A percentile compares a stretch with the other conserved stretches of the same genome.
These are phyloP conservation scores for Parascotia fuliginaria DNA, from an alignment of 2,888 invertebrate species.

Conservation along the genomic window DNA sequence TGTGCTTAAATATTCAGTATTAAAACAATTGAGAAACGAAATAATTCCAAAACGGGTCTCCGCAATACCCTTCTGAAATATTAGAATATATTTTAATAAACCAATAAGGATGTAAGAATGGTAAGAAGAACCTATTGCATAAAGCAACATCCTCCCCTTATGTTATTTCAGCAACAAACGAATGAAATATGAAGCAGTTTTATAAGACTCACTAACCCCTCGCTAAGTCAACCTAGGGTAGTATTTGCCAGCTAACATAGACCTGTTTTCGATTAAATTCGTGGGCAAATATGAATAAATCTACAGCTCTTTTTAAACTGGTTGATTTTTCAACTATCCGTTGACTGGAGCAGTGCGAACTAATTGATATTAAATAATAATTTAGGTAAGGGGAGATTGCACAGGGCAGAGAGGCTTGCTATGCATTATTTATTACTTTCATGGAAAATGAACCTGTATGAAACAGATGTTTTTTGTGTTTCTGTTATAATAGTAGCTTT, in stretches of 20 bases:
- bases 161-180: constrained; percentile 45
- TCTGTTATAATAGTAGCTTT: constrained; percentile 19
- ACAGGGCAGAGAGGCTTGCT: constrained; percentile 27
- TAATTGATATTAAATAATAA: constrained; percentile 73
- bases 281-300: constrained; percentile 3
- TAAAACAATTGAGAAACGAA: too few relatives aligned
- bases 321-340: constrained; percentile 40
- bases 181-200: constrained; percentile 55
- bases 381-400: constrained; percentile 52
- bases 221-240: constrained; percentile 31
- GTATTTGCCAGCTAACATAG: constrained; percentile 33
- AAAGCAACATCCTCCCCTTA: constrained; percentile 40
- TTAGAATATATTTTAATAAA: constrained; percentile 2
- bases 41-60: too few relatives aligned
- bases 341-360: constrained; percentile 41
- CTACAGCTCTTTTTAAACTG: constrained; percentile 34
- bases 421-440: constrained; percentile 54
- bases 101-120: constrained; percentile 29
- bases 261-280: constrained; percentile 18
- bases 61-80: too few relatives aligned
- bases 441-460: constrained; percentile 37
- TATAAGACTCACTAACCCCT: constrained; percentile 42
- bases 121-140: constrained; percentile 24
- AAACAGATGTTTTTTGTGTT: constrained; percentile 50
- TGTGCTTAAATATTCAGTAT: too few relatives aligned